Conservation (phyloP, 2,113 vertebrate genomes). For the Otocyon megalotis region DNA sequence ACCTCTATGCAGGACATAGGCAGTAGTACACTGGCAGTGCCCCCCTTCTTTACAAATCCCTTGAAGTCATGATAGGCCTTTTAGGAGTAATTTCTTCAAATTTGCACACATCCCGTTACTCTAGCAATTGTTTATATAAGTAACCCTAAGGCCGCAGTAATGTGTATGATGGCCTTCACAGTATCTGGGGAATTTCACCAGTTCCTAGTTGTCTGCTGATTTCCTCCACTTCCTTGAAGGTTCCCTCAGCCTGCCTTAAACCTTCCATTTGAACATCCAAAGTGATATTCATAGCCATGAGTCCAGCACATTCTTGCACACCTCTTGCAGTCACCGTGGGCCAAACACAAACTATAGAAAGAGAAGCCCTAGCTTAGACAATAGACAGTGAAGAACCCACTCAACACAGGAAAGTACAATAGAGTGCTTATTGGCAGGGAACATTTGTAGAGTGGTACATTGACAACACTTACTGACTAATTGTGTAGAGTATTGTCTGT, state of each 20-base stretch:
- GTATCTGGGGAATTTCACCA: background rate
- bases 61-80: background rate
- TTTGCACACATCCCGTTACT: background rate
- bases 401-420: conserved; percentile 46
- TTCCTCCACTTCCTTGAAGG: conserved; percentile 43
- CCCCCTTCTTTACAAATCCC: background rate
- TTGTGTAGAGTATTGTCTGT: conserved; percentile 41
- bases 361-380: conserved; percentile 9
- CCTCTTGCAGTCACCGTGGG: background rate
- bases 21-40: background rate
- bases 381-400: conserved; percentile 11
- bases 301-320: background rate
- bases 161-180: background rate
- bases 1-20: background rate
- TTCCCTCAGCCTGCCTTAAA: conserved; percentile 35
- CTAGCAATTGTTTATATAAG: background rate
- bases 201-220: background rate
- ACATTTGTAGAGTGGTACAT: background rate
- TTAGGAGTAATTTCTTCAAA: conserved; percentile 36
- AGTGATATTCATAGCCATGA: conserved; percentile 16
- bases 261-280: conserved; percentile 58
- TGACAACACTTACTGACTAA: conserved; percentile 30
- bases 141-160: background rate
- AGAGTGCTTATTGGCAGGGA: conserved; percentile 28
- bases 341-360: conserved; percentile 45